phyloP scores from a whole-genome alignment of 1,140 invertebrate species.

The Plectrocnemia conspersa region DNA sequence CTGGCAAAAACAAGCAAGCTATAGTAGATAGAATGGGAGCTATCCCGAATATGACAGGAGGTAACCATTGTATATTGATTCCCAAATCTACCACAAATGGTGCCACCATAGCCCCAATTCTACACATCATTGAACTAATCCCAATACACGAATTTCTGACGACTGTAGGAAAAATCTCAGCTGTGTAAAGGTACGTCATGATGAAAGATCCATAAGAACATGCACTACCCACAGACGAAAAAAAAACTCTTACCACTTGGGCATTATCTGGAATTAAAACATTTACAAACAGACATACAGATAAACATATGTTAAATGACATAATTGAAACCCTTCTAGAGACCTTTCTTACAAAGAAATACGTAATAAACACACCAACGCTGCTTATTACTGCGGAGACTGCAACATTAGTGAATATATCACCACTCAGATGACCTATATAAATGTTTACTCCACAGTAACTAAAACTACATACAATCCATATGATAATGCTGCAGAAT shows the following conservation, averaged over 20 bases:
- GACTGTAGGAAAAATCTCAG: slow-evolving; percentile 66
- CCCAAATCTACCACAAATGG: slow-evolving; percentile 58
- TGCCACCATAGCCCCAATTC: slow-evolving; percentile 62
- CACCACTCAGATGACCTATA: slow-evolving; percentile 63
- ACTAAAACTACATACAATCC: slow-evolving; percentile 68
- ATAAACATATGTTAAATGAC: slow-evolving; percentile 56
- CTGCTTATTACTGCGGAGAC: slow-evolving; percentile 62
- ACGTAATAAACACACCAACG: slow-evolving; percentile 65
- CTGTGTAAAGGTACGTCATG: slow-evolving; percentile 58
- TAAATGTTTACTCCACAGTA: slow-evolving; percentile 73
- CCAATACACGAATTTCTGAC: slow-evolving; percentile 63
- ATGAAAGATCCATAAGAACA: slow-evolving; percentile 58
- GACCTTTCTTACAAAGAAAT: slow-evolving; percentile 60
- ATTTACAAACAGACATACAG: slow-evolving; percentile 58
- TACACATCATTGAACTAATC: slow-evolving; percentile 56
- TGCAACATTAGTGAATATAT: slow-evolving; percentile 70
- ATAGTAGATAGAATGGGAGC: slow-evolving; percentile 58
- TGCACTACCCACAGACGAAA: slow-evolving; percentile 61
- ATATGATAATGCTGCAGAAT: slow-evolving; percentile 64
- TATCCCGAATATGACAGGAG: slow-evolving; percentile 64
- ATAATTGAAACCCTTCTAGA: slow-evolving; percentile 61
- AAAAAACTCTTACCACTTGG: slow-evolving; percentile 20
- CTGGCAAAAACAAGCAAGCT: no score
- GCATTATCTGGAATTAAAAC: slow-evolving; percentile 45
- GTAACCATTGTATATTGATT: slow-evolving; percentile 49